Percentiles rank a stretch among this genome's conserved stretches.
Conservation (phyloP, 2,797 vertebrate species). For the Chelidonichthys spinosus region DNA sequence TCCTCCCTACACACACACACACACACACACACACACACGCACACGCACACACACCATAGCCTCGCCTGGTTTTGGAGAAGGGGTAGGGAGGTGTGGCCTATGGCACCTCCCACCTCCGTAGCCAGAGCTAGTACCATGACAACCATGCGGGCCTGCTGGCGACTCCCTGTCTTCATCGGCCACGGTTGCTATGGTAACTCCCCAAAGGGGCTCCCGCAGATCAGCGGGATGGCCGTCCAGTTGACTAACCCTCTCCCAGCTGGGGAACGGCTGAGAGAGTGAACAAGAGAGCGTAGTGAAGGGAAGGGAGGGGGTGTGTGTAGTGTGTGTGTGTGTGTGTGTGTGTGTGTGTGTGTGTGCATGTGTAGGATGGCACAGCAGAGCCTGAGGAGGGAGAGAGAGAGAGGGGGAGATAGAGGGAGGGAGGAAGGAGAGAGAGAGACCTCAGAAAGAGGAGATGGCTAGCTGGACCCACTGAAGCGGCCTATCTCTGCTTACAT, state of each 20-base stretch:
- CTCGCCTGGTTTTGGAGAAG: conserved; percentile 74
- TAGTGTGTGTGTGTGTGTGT: conserved; percentile 30
- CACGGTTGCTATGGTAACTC: conserved; percentile 86
- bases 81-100: conserved; percentile 79
- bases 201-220: conserved; percentile 84
- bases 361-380: conserved; percentile 73
- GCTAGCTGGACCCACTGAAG: conserved; percentile 71
- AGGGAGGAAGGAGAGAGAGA: conserved; percentile 43
- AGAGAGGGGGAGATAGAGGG: conserved; percentile 38
- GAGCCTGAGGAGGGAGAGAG: conserved; percentile 62
- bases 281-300: conserved; percentile 59
- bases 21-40: conserved; percentile 8
- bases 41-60: conserved; percentile 30
- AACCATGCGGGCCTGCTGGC: conserved; percentile 86
- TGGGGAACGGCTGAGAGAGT: conserved; percentile 78
- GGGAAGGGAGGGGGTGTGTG: conserved; percentile 52
- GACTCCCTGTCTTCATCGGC: conserved; percentile 86
- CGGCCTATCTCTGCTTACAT: conserved; percentile 54
- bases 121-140: conserved; percentile 84
- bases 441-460: conserved; percentile 71
- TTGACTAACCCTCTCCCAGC: conserved; percentile 86
- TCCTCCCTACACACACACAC: conserved; percentile 31
- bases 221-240: conserved; percentile 87
- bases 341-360: conserved; percentile 45
- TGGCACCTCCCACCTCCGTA: conserved; percentile 80